Conservation (phyloP, 2,113 vertebrate species). For the Poecile atricapillus region DNA sequence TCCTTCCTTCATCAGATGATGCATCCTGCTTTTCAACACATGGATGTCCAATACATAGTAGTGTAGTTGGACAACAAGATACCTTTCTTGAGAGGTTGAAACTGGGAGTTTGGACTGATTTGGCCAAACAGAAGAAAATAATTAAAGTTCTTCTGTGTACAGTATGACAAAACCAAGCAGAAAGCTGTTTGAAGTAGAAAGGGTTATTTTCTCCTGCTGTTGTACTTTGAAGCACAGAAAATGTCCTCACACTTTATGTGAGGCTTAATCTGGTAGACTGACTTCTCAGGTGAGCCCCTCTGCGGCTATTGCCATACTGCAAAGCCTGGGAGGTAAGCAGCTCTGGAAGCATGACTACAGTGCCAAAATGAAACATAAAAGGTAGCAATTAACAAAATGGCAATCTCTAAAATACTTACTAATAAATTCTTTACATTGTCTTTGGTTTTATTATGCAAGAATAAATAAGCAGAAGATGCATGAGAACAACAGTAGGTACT, state of each 20-base stretch:
- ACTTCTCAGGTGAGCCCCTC: not conserved
- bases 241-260: not conserved
- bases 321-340: not conserved
- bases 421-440: not conserved
- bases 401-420: not conserved
- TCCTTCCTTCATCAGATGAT: not conserved
- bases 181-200: not conserved
- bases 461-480: not conserved
- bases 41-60: not conserved
- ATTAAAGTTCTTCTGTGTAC: not conserved
- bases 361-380: not conserved
- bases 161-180: not conserved
- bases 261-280: not conserved
- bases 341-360: not conserved
- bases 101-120: not conserved
- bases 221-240: not conserved
- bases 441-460: not conserved
- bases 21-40: not conserved
- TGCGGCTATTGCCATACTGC: not conserved
- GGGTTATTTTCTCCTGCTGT: not conserved
- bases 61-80: not conserved
- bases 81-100: not conserved
- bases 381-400: not conserved
- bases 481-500: not conserved
- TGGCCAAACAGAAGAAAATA: not conserved